Base-by-base conservation (phyloP, 2,113 vertebrate genomes). In the Muntiacus muntjak region DNA sequence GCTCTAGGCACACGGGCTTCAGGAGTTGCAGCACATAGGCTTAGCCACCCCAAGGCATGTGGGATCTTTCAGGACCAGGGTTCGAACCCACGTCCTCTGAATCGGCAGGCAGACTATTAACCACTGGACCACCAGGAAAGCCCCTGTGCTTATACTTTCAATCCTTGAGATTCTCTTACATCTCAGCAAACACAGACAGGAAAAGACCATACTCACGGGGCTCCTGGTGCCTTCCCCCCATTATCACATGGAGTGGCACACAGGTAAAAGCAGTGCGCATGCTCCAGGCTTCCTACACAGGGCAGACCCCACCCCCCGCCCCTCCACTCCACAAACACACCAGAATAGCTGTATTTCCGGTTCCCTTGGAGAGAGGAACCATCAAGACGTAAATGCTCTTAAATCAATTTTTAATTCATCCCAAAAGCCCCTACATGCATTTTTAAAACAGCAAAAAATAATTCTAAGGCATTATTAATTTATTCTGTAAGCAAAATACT, bases 401-500 rank as follows among this genome's bases (percentile, higher is more conserved):
- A 47, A n/a, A 47, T 82, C 52, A 94, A 74, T 57, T 62, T 93
- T 95, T 87, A 90, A 62, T 95, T 54, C 81, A n/a, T 33, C 19
- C 23, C 84, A 54, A 9, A 1, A 93, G 76, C 30, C 19, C 21
- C 16, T 87, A 36, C 57, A 58, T 28, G 58, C n/a, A 36, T 81
- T 95, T 94, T 43, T 84, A 43, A 94, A 95, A 50, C n/a, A 89
- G 54, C 36, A 82, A 78, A 79, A 84, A 54, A 12, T 45, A 96
- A 57, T 60, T 95, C 71, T 50, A 86, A 16, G 25, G 19, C 26
- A 40, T 52, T 54, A 76, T 57, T 82, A 58, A 86, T 76, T 58
- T 83, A 93, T 83, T 60, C 84, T 55, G 19, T 33, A 89, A 17
- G 71, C 6, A 87, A 82, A 82, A 81, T n/a, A 67, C n/a, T 88